These are phyloP conservation scores for Notarius lentiginosus DNA, from an alignment of 2,113 vertebrate genomes.

Conservation along the genomic window DNA sequence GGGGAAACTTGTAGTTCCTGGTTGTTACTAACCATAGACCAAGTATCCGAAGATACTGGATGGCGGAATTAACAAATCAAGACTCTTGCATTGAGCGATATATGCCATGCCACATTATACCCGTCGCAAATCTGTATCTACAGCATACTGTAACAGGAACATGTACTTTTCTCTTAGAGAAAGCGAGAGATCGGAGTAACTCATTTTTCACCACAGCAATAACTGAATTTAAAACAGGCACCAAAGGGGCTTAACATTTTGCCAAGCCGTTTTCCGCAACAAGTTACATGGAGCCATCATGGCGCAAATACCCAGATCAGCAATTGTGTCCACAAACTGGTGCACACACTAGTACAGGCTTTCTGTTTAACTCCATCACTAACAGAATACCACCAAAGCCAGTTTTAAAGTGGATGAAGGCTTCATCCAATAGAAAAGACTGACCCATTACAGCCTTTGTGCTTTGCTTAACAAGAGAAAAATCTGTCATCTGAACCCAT, in stretches of 20 bases:
- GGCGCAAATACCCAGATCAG: background rate
- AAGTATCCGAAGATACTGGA: background rate
- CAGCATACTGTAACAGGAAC: background rate
- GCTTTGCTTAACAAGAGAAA: conserved; percentile 17
- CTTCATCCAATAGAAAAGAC: background rate
- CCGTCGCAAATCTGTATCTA: too few species aligned
- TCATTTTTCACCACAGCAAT: background rate
- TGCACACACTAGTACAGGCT: too few species aligned
- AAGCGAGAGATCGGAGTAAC: background rate
- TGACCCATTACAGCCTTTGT: conserved; percentile 8
- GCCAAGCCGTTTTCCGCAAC: background rate
- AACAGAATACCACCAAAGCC: background rate
- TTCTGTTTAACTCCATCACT: background rate
- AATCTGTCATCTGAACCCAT: background rate
- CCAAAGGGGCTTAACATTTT: background rate
- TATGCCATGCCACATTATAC: too few species aligned
- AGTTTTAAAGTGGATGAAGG: background rate
- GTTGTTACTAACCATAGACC: background rate
- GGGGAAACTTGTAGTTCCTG: background rate
- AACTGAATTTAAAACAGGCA: background rate
- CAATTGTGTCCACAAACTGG: background rate
- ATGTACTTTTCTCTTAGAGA: background rate
- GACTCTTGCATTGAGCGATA: too few species aligned
- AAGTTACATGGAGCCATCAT: background rate
- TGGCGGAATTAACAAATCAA: background rate